These are phyloP conservation scores for Crotalus helleri DNA, from an alignment of 2,113 vertebrate genomes.

Conservation along the genomic window DNA sequence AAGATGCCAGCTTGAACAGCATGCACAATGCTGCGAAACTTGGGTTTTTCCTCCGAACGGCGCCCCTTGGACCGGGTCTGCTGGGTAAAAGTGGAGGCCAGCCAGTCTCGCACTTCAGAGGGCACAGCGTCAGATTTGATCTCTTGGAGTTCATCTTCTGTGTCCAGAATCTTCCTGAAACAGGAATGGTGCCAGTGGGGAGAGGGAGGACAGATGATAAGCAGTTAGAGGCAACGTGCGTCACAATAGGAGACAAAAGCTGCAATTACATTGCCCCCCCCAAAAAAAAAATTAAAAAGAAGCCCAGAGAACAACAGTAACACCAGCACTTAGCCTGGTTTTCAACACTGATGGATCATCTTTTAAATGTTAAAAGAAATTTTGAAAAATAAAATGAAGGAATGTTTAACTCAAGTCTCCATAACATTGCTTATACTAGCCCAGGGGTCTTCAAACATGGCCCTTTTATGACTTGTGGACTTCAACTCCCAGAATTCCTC, in stretches of 20 bases:
- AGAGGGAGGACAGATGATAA: neutral
- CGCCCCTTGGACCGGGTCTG: conserved; percentile 75
- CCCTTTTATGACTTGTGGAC: too few species aligned
- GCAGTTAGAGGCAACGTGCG: neutral
- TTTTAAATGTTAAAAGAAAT: neutral
- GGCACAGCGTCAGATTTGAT: conserved; percentile 86
- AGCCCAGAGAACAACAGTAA: neutral
- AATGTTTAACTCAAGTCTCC: neutral
- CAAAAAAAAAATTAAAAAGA: neutral
- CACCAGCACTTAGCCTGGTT: neutral
- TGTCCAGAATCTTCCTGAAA: conserved; percentile 82
- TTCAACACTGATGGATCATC: neutral
- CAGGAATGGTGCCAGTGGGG: neutral
- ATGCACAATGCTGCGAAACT: conserved; percentile 92
- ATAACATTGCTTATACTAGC: neutral
- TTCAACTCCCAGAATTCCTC: too few species aligned
- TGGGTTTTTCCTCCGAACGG: conserved; percentile 85
- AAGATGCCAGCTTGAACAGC: conserved; percentile 94
- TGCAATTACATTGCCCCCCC: neutral
- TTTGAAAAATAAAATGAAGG: neutral
- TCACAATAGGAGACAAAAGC: neutral
- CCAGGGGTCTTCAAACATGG: too few species aligned
- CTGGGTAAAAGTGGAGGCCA: conserved; percentile 90
- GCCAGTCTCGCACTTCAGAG: conserved; percentile 88
- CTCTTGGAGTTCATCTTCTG: conserved; percentile 88